These are phyloP conservation scores for Orbicella faveolata DNA, from an alignment of 64 coral and sea anemone species.

Conservation along the genomic window DNA sequence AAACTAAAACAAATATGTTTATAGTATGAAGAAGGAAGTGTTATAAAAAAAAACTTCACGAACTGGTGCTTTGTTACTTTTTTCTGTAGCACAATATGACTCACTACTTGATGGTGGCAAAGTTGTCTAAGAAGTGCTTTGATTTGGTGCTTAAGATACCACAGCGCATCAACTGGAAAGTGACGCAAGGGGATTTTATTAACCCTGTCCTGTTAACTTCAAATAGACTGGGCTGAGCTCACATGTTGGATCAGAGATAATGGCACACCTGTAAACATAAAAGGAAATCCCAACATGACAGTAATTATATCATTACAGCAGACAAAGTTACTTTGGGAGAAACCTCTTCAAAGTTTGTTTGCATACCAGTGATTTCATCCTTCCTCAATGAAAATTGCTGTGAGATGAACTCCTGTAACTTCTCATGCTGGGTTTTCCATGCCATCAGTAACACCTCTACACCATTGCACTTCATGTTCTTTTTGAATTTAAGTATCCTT, in stretches of 20 bases:
- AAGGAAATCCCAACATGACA: no score
- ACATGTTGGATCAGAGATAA: neutral
- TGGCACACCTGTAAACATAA: no score
- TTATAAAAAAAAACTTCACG: no score
- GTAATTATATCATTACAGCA: no score
- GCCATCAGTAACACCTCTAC: neutral
- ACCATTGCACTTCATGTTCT: neutral
- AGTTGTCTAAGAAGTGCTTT: no score
- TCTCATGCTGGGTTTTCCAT: constrained; percentile 1
- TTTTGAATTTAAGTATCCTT: constrained; percentile 16
- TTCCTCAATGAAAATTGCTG: neutral
- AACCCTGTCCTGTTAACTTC: neutral
- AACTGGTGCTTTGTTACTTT: no score
- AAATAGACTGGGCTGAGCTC: neutral
- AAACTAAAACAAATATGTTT: no score
- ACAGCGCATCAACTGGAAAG: no score
- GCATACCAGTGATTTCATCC: constrained; percentile 22
- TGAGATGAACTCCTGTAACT: neutral
- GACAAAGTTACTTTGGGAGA: neutral
- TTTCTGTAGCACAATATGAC: no score
- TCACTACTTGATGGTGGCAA: no score
- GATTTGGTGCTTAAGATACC: no score
- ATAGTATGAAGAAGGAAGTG: no score
- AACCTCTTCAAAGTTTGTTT: constrained; percentile 15
- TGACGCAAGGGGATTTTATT: neutral